Base-by-base conservation (phyloP, 2,797 vertebrate genomes). In the Octomys mimax region DNA sequence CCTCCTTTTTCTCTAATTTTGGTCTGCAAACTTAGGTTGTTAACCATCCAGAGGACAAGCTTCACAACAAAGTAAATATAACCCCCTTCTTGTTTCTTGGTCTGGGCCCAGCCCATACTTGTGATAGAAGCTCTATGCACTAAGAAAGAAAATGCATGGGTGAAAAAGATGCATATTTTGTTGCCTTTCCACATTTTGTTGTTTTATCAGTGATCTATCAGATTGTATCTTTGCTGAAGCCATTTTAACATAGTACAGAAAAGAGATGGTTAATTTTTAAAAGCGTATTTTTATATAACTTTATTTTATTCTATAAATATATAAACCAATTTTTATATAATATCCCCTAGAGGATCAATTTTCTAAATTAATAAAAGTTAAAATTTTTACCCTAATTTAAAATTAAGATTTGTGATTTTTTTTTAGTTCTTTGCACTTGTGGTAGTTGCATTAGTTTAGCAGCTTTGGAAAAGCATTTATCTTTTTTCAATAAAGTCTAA, bases 401-500 rank as follows among this genome's bases (percentile, higher is more conserved):
- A 33, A 81, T 62, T 78, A 70, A 93, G 71, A 93, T 90, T 64
- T 92, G 24, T 80, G 46, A 84, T 75, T 84, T 95, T 64, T 64
- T 92, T 64, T 92, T 11, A 80, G 19, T 61, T 80, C n/a, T 90
- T 59, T 8, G 28, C 26, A 77, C 83, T 89, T 89, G 62, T 3
- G 82, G 42, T 84, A 92, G 36, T 95, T 92, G 85, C 46, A 84
- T 89, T 95, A 70, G 39, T 70, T 84, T 94, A 75, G 39, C 33
- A 66, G 16, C 28, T 81, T 88, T 86, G 33, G 54, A 64, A 94
- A 85, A 52, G 4, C 66, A 92, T 83, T 95, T 95, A 52, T 93
- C 22, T 94, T 93, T 80, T 70, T 70, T 8, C 91, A 68, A n/a
- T 89, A 79, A 84, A 75, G 62, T 91, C 78, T 95, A 83, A 92